These are phyloP conservation scores for Sebastes cheni DNA, from an alignment of 2,797 vertebrate genomes.

Conservation along the genomic window DNA sequence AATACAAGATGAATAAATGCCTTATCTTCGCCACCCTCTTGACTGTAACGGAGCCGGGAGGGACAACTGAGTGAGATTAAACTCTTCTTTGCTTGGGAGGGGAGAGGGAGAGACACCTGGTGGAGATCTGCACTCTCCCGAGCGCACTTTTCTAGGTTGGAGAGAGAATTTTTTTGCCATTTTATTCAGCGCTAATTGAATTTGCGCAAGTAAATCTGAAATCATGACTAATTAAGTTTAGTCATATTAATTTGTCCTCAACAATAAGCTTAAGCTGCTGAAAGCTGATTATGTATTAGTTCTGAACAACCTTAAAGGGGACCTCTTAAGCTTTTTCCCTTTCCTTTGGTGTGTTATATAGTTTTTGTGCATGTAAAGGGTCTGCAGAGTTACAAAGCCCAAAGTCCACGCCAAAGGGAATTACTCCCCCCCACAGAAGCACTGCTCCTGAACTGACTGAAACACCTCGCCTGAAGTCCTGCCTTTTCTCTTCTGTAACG, in stretches of 20 bases:
- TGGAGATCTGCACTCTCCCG: not conserved
- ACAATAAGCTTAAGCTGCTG: slow-evolving; percentile 2
- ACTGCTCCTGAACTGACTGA: no score
- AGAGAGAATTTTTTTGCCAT: not conserved
- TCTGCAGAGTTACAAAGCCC: no score
- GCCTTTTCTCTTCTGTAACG: no score
- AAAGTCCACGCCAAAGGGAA: no score
- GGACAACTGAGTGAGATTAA: not conserved
- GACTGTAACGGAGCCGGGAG: not conserved
- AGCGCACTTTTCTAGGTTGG: not conserved
- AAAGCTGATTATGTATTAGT: slow-evolving; percentile 4
- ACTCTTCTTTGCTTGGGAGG: not conserved
- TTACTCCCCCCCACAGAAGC: no score
- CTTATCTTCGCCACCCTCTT: not conserved
- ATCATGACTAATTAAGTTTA: not conserved
- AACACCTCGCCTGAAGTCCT: no score
- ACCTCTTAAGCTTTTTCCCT: no score
- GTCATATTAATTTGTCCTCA: not conserved
- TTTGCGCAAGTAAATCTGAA: not conserved
- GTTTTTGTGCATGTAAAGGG: no score
- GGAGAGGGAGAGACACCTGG: not conserved
- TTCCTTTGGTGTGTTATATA: no score
- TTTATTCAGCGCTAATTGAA: not conserved
- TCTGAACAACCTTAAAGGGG: not conserved
- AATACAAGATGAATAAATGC: not conserved